A percentile compares a stretch with the other conserved stretches of the same genome.
phyloP scores from a whole-genome alignment of 2,888 invertebrate genomes.

The Leucozona laternaria region DNA sequence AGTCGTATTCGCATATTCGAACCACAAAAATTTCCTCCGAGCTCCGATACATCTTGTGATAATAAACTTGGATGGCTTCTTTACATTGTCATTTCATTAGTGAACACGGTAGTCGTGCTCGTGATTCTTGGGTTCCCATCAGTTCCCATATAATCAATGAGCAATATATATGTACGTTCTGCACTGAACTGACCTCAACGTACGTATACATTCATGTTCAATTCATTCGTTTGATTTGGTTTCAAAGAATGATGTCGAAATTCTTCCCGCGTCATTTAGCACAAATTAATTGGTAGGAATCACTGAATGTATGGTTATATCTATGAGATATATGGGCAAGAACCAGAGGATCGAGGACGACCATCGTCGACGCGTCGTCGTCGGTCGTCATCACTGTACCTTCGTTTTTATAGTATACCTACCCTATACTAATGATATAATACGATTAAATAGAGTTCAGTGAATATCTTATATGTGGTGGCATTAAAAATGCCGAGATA shows the following conservation, averaged over 20 bases:
- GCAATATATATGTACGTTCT: slow-evolving; percentile 13
- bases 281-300: slow-evolving; percentile 75
- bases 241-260: slow-evolving; percentile 72
- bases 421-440: slow-evolving; percentile 68
- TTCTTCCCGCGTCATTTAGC: slow-evolving; percentile 75
- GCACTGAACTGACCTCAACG: slow-evolving; percentile 67
- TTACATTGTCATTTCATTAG: slow-evolving; percentile 48
- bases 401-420: slow-evolving; percentile 1
- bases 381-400: neutral
- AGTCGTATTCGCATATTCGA: slow-evolving; percentile 1
- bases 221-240: slow-evolving; percentile 73
- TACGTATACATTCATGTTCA: slow-evolving; percentile 9
- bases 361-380: neutral
- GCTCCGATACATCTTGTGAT: slow-evolving; percentile 35
- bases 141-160: slow-evolving; percentile 53
- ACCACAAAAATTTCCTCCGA: slow-evolving; percentile 39
- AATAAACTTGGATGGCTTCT: slow-evolving; percentile 46
- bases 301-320: slow-evolving; percentile 54
- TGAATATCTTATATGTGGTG: slow-evolving; percentile 53
- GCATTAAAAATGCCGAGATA: slow-evolving; percentile 1
- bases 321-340: neutral
- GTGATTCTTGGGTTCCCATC: neutral
- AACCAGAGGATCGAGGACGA: neutral
- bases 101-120: slow-evolving; percentile 16
- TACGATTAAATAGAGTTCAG: slow-evolving; percentile 69